Conservation (phyloP, 2,113 vertebrate genomes). For the Myrmecophaga tridactyla region DNA sequence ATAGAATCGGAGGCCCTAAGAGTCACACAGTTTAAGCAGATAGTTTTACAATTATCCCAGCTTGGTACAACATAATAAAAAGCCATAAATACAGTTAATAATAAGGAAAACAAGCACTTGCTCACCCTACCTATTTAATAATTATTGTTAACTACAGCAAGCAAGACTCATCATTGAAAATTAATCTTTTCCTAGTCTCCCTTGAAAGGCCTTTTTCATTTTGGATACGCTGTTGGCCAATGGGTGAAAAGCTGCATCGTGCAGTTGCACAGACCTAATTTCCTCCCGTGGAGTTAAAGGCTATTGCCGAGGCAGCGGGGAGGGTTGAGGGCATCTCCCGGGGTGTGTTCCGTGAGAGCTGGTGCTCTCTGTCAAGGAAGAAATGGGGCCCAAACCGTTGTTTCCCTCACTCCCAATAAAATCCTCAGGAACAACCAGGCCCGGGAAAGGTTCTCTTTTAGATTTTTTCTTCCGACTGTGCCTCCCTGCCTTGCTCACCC, state of each 20-base stretch:
- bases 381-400: neutral
- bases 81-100: slow-evolving; percentile 70
- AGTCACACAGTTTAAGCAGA: slow-evolving; percentile 66
- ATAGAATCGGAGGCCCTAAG: slow-evolving; percentile 26
- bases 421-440: neutral
- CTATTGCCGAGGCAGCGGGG: neutral
- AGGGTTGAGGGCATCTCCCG: neutral
- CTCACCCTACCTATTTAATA: slow-evolving; percentile 72
- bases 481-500: neutral
- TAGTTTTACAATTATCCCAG: slow-evolving; percentile 77
- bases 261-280: neutral
- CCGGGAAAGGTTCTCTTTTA: accelerated
- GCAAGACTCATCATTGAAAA: slow-evolving; percentile 66
- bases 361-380: neutral
- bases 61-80: slow-evolving; percentile 72
- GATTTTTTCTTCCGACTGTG: neutral
- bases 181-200: slow-evolving; percentile 63
- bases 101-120: slow-evolving; percentile 72
- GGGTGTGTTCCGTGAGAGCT: neutral
- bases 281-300: neutral
- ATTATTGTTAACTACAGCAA: slow-evolving; percentile 78
- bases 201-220: slow-evolving; percentile 41
- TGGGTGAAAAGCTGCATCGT: neutral
- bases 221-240: neutral
- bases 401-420: neutral